Evolutionary conservation across 1,140 invertebrate genomes (phyloP).

Genomic region (Drosophila triauraria): DNA sequence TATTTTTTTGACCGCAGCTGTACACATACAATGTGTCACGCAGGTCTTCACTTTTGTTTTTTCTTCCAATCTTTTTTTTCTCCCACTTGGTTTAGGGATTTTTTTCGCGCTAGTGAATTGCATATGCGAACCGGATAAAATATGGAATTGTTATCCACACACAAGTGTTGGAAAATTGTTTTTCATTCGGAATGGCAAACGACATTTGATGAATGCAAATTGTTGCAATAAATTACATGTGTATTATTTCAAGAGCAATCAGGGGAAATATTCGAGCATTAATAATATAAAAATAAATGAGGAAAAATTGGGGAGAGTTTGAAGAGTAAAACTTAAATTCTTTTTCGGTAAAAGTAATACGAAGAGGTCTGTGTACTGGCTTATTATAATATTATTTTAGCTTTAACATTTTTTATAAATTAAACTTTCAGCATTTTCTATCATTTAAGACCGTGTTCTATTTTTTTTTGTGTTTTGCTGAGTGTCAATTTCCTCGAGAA

Average conservation of each 20-base stretch:
- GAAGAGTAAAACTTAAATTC: no score
- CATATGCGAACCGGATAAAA: slow-evolving; percentile 17
- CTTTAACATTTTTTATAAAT: no score
- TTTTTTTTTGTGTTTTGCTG: background rate
- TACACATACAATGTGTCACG: slow-evolving; percentile 34
- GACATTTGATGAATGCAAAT: slow-evolving; percentile 2
- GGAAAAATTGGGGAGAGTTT: no score
- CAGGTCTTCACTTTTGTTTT: slow-evolving; percentile 38
- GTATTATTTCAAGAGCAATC: background rate
- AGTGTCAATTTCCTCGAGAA: slow-evolving; percentile 34
- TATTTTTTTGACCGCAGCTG: background rate
- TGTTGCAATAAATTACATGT: background rate
- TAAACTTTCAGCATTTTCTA: background rate
- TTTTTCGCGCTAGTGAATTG: slow-evolving; percentile 1
- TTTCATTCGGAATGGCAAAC: background rate
- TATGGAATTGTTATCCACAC: slow-evolving; percentile 29
- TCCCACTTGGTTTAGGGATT: slow-evolving; percentile 6
- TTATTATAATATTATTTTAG: no score
- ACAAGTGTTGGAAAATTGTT: slow-evolving; percentile 36
- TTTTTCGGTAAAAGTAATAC: no score
- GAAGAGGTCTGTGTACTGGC: no score
- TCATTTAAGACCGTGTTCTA: background rate
- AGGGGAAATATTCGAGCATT: background rate
- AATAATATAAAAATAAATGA: background rate
- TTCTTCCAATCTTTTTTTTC: slow-evolving; percentile 12